Evolutionary conservation across 2,888 invertebrate genomes (phyloP).

Genomic region (Dione juno): DNA sequence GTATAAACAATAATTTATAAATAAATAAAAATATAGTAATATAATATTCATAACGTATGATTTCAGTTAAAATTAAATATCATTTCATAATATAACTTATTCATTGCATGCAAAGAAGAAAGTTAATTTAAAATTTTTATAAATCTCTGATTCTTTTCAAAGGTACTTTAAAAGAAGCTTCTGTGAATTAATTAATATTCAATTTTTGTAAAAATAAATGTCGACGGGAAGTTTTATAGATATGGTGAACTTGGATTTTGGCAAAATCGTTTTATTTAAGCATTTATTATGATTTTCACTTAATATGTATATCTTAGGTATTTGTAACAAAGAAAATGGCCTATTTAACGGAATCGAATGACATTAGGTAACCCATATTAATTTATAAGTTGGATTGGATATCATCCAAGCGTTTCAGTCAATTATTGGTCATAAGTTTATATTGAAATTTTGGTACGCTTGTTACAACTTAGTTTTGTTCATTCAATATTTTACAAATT

Average conservation of each 20-base stretch:
- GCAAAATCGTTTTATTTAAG: neutral
- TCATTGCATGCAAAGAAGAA: conserved; percentile 1
- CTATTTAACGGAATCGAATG: no score
- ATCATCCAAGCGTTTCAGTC: no score
- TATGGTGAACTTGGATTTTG: neutral
- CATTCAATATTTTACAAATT: no score
- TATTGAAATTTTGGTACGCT: no score
- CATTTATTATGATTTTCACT: neutral
- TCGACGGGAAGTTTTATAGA: neutral
- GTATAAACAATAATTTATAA: no score
- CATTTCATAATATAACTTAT: neutral
- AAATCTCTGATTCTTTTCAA: neutral
- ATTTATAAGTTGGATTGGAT: no score
- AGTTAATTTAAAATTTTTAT: conserved; percentile 4
- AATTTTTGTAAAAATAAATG: neutral
- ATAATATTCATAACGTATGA: neutral
- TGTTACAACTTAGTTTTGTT: no score
- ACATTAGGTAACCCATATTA: no score
- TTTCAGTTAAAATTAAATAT: neutral
- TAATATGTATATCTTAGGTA: no score
- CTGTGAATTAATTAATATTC: conserved; percentile 11
- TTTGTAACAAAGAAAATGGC: no score
- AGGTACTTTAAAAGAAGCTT: neutral
- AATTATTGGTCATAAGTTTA: no score
- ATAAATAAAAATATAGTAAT: no score